phyloP scores from a whole-genome alignment of 2,797 vertebrate genomes.

The Danio kyathit region DNA sequence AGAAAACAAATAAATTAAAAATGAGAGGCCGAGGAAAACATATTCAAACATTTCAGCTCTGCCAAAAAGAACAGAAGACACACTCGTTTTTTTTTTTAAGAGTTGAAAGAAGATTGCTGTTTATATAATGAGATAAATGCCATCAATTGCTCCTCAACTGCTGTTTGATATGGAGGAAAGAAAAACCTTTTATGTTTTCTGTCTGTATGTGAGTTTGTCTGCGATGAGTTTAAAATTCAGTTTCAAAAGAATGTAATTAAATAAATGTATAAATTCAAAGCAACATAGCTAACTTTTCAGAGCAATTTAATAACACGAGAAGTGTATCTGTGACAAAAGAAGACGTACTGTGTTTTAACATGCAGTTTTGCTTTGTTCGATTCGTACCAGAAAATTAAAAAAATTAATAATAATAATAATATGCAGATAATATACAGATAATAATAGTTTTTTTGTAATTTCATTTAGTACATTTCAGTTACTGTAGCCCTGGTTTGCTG shows the following conservation, averaged over 20 bases:
- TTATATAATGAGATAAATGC: neutral
- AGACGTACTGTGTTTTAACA: neutral
- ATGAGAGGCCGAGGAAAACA: constrained; percentile 11
- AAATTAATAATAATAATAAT: too few species aligned
- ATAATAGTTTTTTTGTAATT: too few species aligned
- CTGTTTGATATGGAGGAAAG: neutral
- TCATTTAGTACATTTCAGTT: too few species aligned
- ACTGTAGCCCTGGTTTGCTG: too few species aligned
- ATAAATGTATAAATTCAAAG: neutral
- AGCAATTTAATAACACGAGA: neutral
- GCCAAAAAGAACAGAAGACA: constrained; percentile 19
- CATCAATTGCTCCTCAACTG: neutral
- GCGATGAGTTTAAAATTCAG: neutral
- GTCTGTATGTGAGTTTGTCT: too few species aligned
- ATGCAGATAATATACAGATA: too few species aligned
- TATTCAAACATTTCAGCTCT: constrained; percentile 20
- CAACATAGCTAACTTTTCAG: neutral
- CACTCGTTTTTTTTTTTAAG: neutral
- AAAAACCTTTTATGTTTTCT: neutral
- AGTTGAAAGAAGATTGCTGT: constrained; percentile 4
- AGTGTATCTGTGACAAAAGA: neutral
- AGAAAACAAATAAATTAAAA: constrained; percentile 37
- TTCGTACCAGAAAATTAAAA: too few species aligned
- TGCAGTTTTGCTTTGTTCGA: too few species aligned
- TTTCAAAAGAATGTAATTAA: neutral